These are phyloP conservation scores for Machimus rusticus DNA, from an alignment of 2,888 invertebrate genomes.

Conservation along the genomic window DNA sequence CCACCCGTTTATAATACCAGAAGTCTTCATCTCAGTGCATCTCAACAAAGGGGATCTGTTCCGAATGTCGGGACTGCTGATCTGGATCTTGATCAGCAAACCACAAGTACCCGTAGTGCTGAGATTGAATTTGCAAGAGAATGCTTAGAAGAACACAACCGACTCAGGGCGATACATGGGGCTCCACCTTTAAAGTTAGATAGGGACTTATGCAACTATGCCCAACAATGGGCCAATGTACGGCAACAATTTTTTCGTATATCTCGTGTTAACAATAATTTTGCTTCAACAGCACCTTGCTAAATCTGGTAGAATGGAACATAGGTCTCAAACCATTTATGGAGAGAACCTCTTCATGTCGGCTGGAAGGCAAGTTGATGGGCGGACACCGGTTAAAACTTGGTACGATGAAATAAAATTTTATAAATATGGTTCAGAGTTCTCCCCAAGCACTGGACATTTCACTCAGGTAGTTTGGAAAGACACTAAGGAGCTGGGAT, in stretches of 20 bases:
- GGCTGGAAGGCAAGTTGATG: conserved; percentile 73
- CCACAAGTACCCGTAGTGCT: background rate
- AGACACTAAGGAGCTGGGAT: conserved; percentile 75
- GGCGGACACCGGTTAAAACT: conserved; percentile 76
- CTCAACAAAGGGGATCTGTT: too few species aligned
- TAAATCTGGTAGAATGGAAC: conserved; percentile 72
- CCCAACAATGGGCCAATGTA: conserved; percentile 77
- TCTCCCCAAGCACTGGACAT: conserved; percentile 76
- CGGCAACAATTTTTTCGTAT: background rate
- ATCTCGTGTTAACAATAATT: conserved; percentile 45
- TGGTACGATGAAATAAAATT: conserved; percentile 81
- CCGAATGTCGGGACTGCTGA: background rate
- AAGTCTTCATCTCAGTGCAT: background rate
- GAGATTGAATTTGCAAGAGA: conserved; percentile 48
- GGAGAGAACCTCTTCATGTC: conserved; percentile 86
- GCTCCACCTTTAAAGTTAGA: conserved; percentile 73
- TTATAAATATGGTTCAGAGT: conserved; percentile 70
- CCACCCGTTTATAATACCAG: background rate
- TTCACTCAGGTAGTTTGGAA: conserved; percentile 88
- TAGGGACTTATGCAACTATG: conserved; percentile 70
- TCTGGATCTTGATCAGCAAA: background rate
- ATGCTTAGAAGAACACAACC: conserved; percentile 68
- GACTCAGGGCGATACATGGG: conserved; percentile 73
- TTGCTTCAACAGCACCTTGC: conserved; percentile 62
- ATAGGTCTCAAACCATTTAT: conserved; percentile 78